Base-by-base conservation (phyloP, 2,797 vertebrate species). In the Thunnus albacares region DNA sequence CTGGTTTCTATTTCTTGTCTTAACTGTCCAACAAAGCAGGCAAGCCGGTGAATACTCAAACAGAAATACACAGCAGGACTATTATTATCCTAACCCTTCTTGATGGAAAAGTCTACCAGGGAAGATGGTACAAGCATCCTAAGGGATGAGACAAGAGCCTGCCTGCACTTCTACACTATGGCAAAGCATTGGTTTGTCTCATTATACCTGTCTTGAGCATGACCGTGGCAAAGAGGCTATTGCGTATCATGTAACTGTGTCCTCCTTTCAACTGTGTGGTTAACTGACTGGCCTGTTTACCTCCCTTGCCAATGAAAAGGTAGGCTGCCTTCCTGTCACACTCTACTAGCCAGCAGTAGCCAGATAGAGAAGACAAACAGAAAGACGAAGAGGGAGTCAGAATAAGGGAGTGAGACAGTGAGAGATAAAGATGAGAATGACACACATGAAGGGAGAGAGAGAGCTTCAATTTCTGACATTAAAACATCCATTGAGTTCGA, bases 201-300 rank as follows among this genome's bases (percentile, higher is more conserved):
- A 63, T 69, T 55, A 72, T 41, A 28, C 17, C 58, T 38, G 57
- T 51, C 51, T 63, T 45, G 11, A 75, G 45, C 63, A 49, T 52
- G 52, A 63, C 69, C 43, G 62, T 61, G 33, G 53, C 49, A 43
- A 56, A 68, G 43, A 76, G 38, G 76, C 24, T n/a, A 41, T 6
- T 41, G 35, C 0, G 1, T 47, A 62, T 56, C 4, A 62, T 38
- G 30, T 18, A 77, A 64, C 38, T n/a, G 57, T 52, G 74, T 62
- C 62, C 69, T 72, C 62, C 65, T 65, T 72, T 87, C n/a, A 74
- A 22, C 57, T 30, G 57, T 2, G 8, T 60, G 58, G 66, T 73
- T 67, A 77, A 72, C 22, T 62, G 38, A 28, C 66, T 47, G 71
- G n/a, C 75, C 74, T 71, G 72, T 71, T 84, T 79, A 83, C 73